Conservation (phyloP, 2,113 vertebrate genomes). For the Galeopterus variegatus region DNA sequence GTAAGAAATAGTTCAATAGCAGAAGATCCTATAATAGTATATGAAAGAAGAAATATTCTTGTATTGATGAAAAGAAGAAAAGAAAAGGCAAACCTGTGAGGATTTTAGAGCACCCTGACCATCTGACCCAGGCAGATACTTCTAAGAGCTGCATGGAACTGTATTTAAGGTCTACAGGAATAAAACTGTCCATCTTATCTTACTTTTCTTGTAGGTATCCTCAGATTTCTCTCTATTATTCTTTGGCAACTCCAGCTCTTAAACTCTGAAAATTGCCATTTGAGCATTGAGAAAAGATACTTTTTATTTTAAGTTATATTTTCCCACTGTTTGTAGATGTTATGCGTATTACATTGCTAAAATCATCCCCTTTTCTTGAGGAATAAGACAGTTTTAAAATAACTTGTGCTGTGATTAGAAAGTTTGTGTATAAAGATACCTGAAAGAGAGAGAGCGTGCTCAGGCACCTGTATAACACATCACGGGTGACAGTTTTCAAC, state of each 20-base stretch:
- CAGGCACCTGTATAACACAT: neutral
- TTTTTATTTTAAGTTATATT: slow-evolving; percentile 65
- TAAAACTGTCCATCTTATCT: slow-evolving; percentile 61
- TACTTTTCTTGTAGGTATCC: slow-evolving; percentile 48
- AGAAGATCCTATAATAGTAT: slow-evolving; percentile 75
- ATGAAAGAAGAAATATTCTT: slow-evolving; percentile 80
- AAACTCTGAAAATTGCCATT: slow-evolving; percentile 70
- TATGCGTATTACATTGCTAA: slow-evolving; percentile 3
- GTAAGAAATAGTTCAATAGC: slow-evolving; percentile 79
- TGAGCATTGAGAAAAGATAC: slow-evolving; percentile 53
- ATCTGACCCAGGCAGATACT: slow-evolving; percentile 64
- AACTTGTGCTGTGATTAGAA: slow-evolving; percentile 64
- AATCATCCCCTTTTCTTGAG: slow-evolving; percentile 63
- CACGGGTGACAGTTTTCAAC: neutral
- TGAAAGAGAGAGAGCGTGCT: neutral
- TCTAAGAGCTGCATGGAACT: slow-evolving; percentile 71
- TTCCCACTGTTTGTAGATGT: slow-evolving; percentile 66
- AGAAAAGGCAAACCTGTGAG: slow-evolving; percentile 64
- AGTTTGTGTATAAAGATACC: slow-evolving; percentile 33
- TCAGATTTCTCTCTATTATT: slow-evolving; percentile 59
- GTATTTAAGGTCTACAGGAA: slow-evolving; percentile 62
- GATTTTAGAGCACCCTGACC: slow-evolving; percentile 59
- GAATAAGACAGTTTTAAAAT: slow-evolving; percentile 75
- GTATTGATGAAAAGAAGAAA: slow-evolving; percentile 76
- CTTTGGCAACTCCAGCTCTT: slow-evolving; percentile 51